Evolutionary conservation across 2,888 invertebrate genomes (phyloP).

Genomic region (Dolichopus griseipennis): DNA sequence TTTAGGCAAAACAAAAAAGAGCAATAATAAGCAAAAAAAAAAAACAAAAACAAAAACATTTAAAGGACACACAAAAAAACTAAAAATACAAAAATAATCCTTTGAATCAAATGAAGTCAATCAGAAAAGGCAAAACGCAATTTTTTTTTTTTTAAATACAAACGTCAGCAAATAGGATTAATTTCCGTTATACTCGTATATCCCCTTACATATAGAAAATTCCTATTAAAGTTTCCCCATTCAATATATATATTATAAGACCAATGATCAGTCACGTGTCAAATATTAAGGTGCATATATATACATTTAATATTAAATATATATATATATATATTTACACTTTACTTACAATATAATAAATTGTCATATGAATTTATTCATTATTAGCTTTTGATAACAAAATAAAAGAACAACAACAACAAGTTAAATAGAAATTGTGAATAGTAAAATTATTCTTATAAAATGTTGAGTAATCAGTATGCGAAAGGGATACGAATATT

Average conservation of each 20-base stretch:
- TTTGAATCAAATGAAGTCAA: slow-evolving; percentile 1
- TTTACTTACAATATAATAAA: too few species aligned
- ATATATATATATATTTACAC: neutral
- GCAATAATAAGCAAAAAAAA: neutral
- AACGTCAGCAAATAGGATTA: neutral
- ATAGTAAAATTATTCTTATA: neutral
- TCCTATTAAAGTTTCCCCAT: too few species aligned
- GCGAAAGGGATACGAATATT: neutral
- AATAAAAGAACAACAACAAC: neutral
- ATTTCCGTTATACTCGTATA: neutral
- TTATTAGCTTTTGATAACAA: neutral
- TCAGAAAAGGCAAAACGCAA: slow-evolving; percentile 6
- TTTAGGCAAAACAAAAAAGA: neutral
- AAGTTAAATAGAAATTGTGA: too few species aligned
- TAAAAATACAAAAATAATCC: neutral
- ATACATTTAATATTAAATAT: neutral
- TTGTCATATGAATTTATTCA: neutral
- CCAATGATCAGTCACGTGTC: slow-evolving; percentile 3
- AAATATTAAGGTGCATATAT: neutral
- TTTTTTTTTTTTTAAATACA: too few species aligned
- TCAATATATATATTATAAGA: neutral
- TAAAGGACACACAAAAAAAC: neutral
- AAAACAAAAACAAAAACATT: neutral
- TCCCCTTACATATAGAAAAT: neutral
- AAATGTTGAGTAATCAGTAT: neutral